Percentiles rank a stretch among this genome's conserved stretches.
Conservation (phyloP, 2,797 vertebrate species). For the Lepus townsendii region DNA sequence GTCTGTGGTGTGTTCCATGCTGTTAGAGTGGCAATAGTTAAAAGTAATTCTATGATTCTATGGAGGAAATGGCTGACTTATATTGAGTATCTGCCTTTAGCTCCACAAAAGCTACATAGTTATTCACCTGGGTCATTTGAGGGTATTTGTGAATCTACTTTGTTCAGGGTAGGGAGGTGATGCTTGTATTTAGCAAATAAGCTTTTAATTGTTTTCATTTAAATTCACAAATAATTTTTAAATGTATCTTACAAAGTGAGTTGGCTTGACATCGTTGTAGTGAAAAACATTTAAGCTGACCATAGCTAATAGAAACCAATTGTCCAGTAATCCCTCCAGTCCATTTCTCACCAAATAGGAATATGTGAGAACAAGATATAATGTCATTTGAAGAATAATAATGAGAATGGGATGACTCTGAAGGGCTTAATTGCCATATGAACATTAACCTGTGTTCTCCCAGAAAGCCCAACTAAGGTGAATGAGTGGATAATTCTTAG, state of each 20-base stretch:
- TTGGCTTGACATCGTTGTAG: neutral
- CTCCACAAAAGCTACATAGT: neutral
- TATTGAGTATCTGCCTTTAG: neutral
- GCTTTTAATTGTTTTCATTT: conserved; percentile 32
- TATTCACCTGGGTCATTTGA: neutral
- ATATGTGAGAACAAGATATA: neutral
- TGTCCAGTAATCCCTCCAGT: neutral
- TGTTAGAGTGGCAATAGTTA: neutral
- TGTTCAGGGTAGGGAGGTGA: conserved; percentile 11
- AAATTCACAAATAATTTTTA: neutral
- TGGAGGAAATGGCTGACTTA: neutral
- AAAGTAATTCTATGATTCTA: neutral
- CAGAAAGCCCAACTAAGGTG: conserved; percentile 23
- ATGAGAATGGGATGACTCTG: neutral
- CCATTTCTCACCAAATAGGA: neutral
- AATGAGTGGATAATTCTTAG: neutral
- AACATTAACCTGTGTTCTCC: neutral
- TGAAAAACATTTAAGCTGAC: conserved; percentile 32
- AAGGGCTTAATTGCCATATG: neutral
- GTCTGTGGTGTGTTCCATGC: neutral
- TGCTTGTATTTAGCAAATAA: conserved; percentile 36
- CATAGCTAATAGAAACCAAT: neutral
- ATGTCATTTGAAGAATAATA: neutral
- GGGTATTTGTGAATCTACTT: neutral
- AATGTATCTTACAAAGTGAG: neutral